Base-by-base conservation (phyloP, 2,888 invertebrate species). In the Drosophila mettleri region DNA sequence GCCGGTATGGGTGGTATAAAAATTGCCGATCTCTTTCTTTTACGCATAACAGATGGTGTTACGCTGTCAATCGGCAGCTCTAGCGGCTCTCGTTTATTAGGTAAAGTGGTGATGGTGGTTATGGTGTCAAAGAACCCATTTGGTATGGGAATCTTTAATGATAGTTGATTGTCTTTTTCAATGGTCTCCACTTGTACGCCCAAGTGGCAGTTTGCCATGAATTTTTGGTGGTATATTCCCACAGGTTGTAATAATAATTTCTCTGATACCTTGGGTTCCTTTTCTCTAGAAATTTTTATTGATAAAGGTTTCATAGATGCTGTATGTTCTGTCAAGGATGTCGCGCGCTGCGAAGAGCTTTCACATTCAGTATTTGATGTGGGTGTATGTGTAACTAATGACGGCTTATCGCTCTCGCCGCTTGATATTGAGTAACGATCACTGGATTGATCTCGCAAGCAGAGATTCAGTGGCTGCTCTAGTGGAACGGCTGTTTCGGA, bases 1-100 rank as follows among this genome's bases (percentile, higher is more conserved):
- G 95, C 93, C 0, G 96, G 96, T 91, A 96, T 95, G 0, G 97
- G 96, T 0, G 97, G 97, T 75, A 97, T 96, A 87, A 96, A 97
- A 74, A 97, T 96, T 0, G 96, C 96, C 0, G 96, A 96, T 0
- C 97, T 94, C 88, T 97, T 96, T 0, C 85, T 71, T 22, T 88
- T 72, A 5, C 72, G 58, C 38, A 81, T 53, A 6, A 72, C 51
- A 22, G 71, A 39, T 5, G 77, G 43, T 29, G 81, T 69, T 31
- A 76, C 34, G 86, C 92, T 72, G 88, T 77, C 66, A 34, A 34
- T 31, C 0, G 61, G 8, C 27, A 72, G 57, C 33, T 90, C 72
- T 41, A 59, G 12, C 1, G 62, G 36, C 24, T 76, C 67, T 3
- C 58, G 49, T 27, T 75, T 75, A 12, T 55, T 43, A 16, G 34